Base-by-base conservation (phyloP, 2,888 invertebrate genomes). In the Pinctada fucata region DNA sequence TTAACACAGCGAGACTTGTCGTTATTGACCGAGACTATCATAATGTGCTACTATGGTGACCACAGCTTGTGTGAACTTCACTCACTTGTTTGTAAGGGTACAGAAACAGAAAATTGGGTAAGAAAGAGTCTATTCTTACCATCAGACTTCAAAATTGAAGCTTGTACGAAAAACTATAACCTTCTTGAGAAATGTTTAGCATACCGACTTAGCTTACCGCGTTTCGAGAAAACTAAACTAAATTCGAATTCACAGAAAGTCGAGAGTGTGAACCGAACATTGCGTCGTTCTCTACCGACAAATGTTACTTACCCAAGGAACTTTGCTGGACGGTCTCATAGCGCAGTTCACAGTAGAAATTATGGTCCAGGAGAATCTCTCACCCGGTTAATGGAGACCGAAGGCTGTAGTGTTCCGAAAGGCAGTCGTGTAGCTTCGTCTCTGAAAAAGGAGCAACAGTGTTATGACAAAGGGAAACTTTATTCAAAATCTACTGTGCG, bases 31-130 rank as follows among this genome's bases (percentile, higher is more conserved):
- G 67, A 67, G 8, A 8, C 13, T 45, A 16, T 67, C 10, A 67
- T 67, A 13, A 8, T 8, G 8, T 67, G 67, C 67, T 67, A 67
- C 67, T 45, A 10, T 67, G 67, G 67, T 8, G 67, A 67, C 67
- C 67, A 67, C 67, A 31, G 16, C 67, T 13, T 8, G 67, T 67
- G 67, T 45, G 16, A 67, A 45, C 16, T 31, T 8, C 16, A 67
- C 16, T 67, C 67, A n/a, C 10, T 8, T 8, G 13, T 67, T 8
- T 67, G 67, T 58, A 13, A 58, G 58, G 58, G 58, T 13, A 58
- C 58, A 58, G 58, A 58, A 8, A 58, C 8, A 10, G 58, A 58
- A 10, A 58, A 58, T 13, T 58, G 58, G 58, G 58, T 58, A 10
- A 58, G 13, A 58, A 58, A 58, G 58, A 58, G 58, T 58, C 10